phyloP scores from a whole-genome alignment of 2,113 vertebrate genomes.

The Helogale parvula region DNA sequence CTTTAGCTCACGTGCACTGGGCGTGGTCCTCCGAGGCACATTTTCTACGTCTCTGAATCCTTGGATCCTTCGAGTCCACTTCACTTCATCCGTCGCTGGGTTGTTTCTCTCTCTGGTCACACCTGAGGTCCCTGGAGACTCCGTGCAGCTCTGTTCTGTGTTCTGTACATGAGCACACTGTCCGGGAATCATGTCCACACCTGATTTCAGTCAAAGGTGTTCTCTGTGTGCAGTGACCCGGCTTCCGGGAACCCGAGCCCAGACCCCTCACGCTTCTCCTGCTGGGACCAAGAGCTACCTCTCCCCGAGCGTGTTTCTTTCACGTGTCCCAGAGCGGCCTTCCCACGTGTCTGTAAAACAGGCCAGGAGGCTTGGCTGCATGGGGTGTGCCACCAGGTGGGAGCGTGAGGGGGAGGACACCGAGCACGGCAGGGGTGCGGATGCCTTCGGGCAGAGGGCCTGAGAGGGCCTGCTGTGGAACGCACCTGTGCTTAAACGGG shows the following conservation, averaged over 20 bases:
- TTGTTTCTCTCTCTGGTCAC: not conserved
- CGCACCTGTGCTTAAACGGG: too few species aligned
- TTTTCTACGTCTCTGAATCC: not conserved
- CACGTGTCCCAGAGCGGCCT: too few species aligned
- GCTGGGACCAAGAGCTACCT: not conserved
- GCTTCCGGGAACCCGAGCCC: not conserved
- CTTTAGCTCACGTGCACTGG: not conserved
- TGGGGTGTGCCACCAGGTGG: rapidly evolving
- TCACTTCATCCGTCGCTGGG: not conserved
- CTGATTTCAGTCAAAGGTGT: not conserved
- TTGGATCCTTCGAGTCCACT: not conserved
- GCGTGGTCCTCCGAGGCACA: not conserved
- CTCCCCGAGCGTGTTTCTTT: not conserved
- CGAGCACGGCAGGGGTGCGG: too few species aligned
- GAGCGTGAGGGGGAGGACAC: not conserved
- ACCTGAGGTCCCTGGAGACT: not conserved
- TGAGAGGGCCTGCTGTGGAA: not conserved
- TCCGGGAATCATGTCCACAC: too few species aligned
- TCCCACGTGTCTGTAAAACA: not conserved
- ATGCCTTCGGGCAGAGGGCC: too few species aligned
- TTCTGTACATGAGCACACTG: not conserved
- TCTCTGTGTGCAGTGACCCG: not conserved
- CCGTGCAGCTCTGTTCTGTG: not conserved
- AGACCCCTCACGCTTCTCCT: not conserved
- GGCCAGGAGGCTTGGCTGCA: too few species aligned